These are phyloP conservation scores for Boloria selene DNA, from an alignment of 2,888 invertebrate genomes.

Conservation along the genomic window DNA sequence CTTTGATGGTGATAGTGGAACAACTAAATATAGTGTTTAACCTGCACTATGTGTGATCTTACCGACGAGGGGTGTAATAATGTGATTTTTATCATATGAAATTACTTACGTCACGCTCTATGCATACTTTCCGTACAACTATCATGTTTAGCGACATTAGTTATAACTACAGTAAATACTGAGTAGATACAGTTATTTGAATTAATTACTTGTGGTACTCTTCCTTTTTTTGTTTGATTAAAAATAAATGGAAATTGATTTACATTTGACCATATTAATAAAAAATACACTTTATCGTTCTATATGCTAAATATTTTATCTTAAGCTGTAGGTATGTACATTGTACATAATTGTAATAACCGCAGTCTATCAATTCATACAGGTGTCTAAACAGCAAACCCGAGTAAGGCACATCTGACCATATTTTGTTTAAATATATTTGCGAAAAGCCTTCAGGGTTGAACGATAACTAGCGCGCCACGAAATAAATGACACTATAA, in stretches of 20 bases:
- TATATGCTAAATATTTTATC: too few relatives aligned
- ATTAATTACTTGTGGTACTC: neutral
- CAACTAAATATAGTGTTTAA: neutral
- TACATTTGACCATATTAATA: neutral
- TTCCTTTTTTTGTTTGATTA: neutral
- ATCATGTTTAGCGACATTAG: neutral
- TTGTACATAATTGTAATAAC: too few relatives aligned
- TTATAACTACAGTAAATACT: neutral
- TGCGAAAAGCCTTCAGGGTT: too few relatives aligned
- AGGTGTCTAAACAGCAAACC: too few relatives aligned
- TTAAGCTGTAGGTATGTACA: too few relatives aligned
- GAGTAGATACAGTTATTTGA: neutral
- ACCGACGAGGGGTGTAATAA: neutral
- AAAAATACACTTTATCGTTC: too few relatives aligned
- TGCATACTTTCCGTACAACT: constrained; percentile 10
- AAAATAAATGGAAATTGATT: neutral
- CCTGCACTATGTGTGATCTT: constrained; percentile 1
- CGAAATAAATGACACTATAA: too few relatives aligned
- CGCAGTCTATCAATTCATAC: too few relatives aligned
- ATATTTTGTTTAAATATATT: too few relatives aligned
- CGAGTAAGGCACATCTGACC: too few relatives aligned
- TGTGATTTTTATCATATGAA: constrained; percentile 15
- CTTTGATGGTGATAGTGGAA: neutral
- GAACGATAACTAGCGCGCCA: too few relatives aligned
- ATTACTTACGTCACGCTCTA: constrained; percentile 6